Evolutionary conservation across 2,888 invertebrate genomes (phyloP), one percentile per base, ranked within the genome.

Genomic region (Ophion slaviceki): DNA sequence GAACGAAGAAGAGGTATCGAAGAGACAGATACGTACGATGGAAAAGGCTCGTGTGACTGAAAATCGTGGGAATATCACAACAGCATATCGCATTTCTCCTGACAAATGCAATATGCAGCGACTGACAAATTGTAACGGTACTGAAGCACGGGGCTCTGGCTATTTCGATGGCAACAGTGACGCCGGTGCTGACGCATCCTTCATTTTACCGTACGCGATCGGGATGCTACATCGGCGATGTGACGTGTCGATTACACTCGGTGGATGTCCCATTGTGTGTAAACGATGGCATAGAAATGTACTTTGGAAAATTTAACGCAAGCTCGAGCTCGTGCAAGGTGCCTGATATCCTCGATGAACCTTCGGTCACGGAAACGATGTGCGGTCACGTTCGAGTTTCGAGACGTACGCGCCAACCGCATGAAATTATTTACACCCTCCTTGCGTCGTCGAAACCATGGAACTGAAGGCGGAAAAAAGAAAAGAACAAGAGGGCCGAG

Each of bases 311-410:
- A 61, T 76, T 68, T 45, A 86, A 61, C 62, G 45, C 24, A 76
- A 81, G 80, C 76, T 78, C 32, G 20, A 62, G 68, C 24, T 47
- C 32, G 53, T 76, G 77, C 77, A 57, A 76, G 61, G 32, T 71
- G 36, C 57, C 81, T 89, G 89, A 89, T 89, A 88, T 88, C 86
- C 57, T 67, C 74, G 61, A 45, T 79, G 86, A 85, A 82, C 77
- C 85, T 76, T 80, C 76, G 78, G 87, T 86, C 87, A 87, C 86
- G 87, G 77, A 89, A 86, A 84, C 86, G 84, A 90, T 90, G 89
- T 87, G 85, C 77, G 86, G 88, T 91, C 91, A 90, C 91, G 90
- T 90, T 88, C 88, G 77, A 45, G 83, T 75, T 90, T 88, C 88
- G 85, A 88, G 64, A 77, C 68, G 77, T 77, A 77, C 67, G 47